Evolutionary conservation across 53 echinoderm and acorn worm genomes (phyloP).

Genomic region (Pentamera pediparva): DNA sequence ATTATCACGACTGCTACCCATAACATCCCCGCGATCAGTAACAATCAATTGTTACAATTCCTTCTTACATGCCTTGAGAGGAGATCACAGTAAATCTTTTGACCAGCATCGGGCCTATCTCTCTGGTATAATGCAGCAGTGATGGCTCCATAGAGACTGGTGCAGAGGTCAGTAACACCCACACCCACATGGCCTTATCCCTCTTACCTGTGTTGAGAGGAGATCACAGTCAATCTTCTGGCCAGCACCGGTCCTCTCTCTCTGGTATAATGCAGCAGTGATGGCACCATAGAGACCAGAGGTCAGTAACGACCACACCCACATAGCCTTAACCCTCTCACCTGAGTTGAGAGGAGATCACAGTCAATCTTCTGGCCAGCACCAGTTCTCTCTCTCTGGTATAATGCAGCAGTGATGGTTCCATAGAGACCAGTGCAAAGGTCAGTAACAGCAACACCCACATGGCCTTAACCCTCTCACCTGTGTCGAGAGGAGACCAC

Average conservation of each 20-base stretch:
- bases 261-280: constrained; percentile 72
- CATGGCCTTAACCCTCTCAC: constrained; percentile 45
- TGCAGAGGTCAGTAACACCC: constrained; percentile 93
- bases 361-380: constrained; percentile 89
- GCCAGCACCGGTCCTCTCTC: constrained; percentile 78
- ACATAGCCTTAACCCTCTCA: too few relatives aligned
- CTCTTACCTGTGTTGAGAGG: constrained; percentile 78
- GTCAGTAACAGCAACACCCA: constrained; percentile 95
- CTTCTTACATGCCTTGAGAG: too few relatives aligned
- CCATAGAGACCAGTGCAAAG: constrained; percentile 87
- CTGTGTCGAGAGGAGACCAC: constrained; percentile 92
- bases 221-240: constrained; percentile 94
- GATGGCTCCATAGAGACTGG: constrained; percentile 83
- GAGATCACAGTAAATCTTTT: constrained; percentile 87
- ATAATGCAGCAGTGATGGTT: constrained; percentile 77
- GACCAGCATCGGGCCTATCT: constrained; percentile 75
- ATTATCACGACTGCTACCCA: too few relatives aligned
- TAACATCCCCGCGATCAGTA: too few relatives aligned
- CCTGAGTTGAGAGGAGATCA: constrained; percentile 84
- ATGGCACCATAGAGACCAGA: constrained; percentile 91
- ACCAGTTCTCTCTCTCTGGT: constrained; percentile 77
- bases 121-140: constrained; percentile 79
- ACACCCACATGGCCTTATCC: constrained; percentile 77
- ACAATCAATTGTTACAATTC: too few relatives aligned
- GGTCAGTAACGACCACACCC: constrained; percentile 92